A percentile compares a stretch with the other conserved stretches of the same genome.
phyloP scores from a whole-genome alignment of 1,140 invertebrate genomes.

The Himalopsyche phryganea region DNA sequence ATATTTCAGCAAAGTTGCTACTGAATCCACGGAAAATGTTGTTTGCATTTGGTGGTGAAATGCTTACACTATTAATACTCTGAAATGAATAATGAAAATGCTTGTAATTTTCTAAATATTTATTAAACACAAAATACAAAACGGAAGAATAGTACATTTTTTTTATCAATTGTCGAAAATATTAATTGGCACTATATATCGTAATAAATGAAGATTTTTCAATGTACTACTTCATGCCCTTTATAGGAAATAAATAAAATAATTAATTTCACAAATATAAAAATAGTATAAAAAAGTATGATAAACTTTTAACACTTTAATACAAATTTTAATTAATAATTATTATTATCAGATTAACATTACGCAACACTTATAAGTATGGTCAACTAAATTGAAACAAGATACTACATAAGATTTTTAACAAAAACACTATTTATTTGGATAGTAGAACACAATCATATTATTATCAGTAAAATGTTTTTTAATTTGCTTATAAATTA shows the following conservation, averaged over 20 bases:
- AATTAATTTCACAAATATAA: neutral
- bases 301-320: neutral
- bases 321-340: too few species aligned
- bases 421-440: slow-evolving; percentile 3
- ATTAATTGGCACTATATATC: neutral
- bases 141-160: neutral
- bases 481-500: neutral
- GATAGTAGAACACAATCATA: slow-evolving; percentile 5
- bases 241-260: neutral
- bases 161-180: neutral
- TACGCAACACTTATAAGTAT: slow-evolving; percentile 6
- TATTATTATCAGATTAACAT: too few species aligned
- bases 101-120: neutral
- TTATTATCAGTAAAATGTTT: neutral
- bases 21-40: too few species aligned
- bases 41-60: too few species aligned
- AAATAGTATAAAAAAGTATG: neutral
- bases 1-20: too few species aligned
- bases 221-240: too few species aligned
- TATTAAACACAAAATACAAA: neutral
- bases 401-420: neutral
- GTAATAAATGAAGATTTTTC: too few species aligned
- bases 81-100: too few species aligned
- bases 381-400: slow-evolving; percentile 2
- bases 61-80: too few species aligned